Evolutionary conservation across 2,797 vertebrate species (phyloP).

Genomic region (Sebastes ruberrimus): DNA sequence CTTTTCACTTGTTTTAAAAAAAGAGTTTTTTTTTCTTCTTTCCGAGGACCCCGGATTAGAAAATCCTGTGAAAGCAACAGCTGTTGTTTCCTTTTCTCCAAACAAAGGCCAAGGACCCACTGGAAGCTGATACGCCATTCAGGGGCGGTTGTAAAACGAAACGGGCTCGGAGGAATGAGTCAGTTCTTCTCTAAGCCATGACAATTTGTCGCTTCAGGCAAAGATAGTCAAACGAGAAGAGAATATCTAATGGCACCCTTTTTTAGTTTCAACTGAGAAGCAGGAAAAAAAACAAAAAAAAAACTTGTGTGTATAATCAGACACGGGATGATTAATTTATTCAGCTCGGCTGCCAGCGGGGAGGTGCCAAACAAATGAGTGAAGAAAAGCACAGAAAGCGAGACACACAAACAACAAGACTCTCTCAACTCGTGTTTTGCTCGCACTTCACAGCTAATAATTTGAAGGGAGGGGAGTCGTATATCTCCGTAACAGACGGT

Average conservation of each 20-base stretch:
- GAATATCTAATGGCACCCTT: conserved; percentile 36
- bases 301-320: conserved; percentile 29
- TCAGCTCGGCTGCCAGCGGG: conserved; percentile 53
- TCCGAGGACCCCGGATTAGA: conserved; percentile 83
- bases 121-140: conserved; percentile 77
- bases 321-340: conserved; percentile 63
- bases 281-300: neutral
- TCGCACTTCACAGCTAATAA: conserved; percentile 40
- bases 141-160: conserved; percentile 71
- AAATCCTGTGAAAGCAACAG: conserved; percentile 93
- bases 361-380: conserved; percentile 57
- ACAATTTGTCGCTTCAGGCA: conserved; percentile 58
- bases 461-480: conserved; percentile 18
- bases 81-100: conserved; percentile 85
- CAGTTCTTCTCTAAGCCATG: conserved; percentile 47
- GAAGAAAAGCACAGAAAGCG: conserved; percentile 50
- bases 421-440: conserved; percentile 40
- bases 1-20: conserved; percentile 60
- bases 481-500: conserved; percentile 28
- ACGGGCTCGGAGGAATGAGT: conserved; percentile 51
- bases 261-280: conserved; percentile 33
- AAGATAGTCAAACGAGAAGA: conserved; percentile 33
- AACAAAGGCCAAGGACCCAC: conserved; percentile 77
- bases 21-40: conserved; percentile 55
- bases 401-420: conserved; percentile 50